A percentile compares a stretch with the other conserved stretches of the same genome.
phyloP scores from a whole-genome alignment of 2,113 vertebrate genomes.

The Prolemur simus region DNA sequence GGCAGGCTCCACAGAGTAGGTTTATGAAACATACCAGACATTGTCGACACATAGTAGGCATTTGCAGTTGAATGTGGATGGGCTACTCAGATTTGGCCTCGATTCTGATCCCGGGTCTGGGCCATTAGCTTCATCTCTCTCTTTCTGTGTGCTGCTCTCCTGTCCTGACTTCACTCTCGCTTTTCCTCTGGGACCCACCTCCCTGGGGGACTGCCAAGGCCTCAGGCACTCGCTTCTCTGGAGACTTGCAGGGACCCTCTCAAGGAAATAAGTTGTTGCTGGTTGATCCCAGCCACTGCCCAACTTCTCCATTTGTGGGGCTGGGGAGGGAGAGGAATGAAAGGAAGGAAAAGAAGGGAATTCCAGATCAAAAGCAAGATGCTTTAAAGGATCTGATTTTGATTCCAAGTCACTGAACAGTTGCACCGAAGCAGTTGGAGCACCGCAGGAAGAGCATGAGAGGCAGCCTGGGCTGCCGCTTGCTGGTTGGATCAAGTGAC shows the following conservation, averaged over 20 bases:
- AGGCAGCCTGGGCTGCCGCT: not conserved
- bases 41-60: too few relatives aligned
- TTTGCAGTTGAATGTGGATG: not conserved
- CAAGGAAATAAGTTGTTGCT: not conserved
- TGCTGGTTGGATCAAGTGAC: not conserved
- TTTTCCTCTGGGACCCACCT: not conserved
- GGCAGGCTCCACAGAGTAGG: not conserved
- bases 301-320: not conserved
- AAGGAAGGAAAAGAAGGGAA: not conserved
- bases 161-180: not conserved
- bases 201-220: not conserved
- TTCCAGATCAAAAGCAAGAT: not conserved
- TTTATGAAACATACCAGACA: accelerated
- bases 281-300: not conserved
- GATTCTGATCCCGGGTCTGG: not conserved
- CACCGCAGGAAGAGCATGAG: not conserved
- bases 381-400: not conserved
- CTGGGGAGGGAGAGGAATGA: not conserved
- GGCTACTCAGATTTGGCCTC: not conserved
- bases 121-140: not conserved
- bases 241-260: not conserved
- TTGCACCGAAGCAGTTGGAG: not conserved
- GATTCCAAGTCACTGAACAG: not conserved
- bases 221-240: not conserved
- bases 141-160: not conserved